A percentile compares a stretch with the other conserved stretches of the same genome.
These are phyloP conservation scores for Indri indri DNA, from an alignment of 2,113 vertebrate species.

Conservation along the genomic window DNA sequence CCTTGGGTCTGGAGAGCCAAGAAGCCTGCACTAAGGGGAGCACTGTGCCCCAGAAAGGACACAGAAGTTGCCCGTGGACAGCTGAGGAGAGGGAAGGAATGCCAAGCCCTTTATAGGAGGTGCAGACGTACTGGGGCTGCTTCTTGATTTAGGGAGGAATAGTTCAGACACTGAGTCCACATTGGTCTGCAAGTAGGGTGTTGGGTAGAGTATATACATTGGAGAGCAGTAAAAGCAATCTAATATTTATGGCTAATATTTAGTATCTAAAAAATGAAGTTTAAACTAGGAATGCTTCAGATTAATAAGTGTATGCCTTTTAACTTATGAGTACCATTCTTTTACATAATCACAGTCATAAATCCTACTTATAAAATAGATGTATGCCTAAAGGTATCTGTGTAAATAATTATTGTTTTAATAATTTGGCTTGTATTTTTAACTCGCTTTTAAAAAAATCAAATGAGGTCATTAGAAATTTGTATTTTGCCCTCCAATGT, in stretches of 20 bases:
- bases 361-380: not conserved
- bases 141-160: not conserved
- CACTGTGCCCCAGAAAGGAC: rapidly evolving
- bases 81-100: not conserved
- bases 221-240: not conserved
- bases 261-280: not conserved
- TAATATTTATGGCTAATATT: not conserved
- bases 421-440: not conserved
- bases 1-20: not conserved
- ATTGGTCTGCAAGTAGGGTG: not conserved
- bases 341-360: not conserved
- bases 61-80: not conserved
- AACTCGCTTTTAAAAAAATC: not conserved
- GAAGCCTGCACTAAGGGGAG: rapidly evolving
- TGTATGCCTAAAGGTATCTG: not conserved
- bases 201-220: not conserved
- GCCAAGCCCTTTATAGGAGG: rapidly evolving
- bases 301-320: not conserved
- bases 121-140: rapidly evolving
- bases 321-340: not conserved
- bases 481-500: not conserved
- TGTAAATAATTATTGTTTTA: not conserved
- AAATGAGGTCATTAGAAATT: not conserved
- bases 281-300: not conserved
- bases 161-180: not conserved